phyloP scores from a whole-genome alignment of 2,888 invertebrate species.

The Mantis religiosa region DNA sequence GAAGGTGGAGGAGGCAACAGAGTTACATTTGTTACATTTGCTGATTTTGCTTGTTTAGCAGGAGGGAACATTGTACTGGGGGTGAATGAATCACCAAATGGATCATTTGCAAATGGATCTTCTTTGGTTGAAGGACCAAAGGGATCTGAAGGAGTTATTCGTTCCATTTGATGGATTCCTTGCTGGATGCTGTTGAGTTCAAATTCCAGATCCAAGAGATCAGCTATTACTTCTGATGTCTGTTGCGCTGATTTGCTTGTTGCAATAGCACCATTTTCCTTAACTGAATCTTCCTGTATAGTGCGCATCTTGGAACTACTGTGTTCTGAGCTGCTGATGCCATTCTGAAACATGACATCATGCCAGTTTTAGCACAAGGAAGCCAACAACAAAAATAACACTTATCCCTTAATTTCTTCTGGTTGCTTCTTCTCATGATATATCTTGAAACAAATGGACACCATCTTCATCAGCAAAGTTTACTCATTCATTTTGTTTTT shows the following conservation, averaged over 20 bases:
- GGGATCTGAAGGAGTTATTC: conserved; percentile 70
- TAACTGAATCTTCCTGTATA: conserved; percentile 26
- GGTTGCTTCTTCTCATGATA: neutral
- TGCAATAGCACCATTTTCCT: conserved; percentile 25
- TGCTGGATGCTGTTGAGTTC: conserved; percentile 81
- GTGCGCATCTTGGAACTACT: conserved; percentile 26
- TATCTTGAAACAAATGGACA: neutral
- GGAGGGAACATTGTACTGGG: conserved; percentile 27
- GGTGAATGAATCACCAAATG: conserved; percentile 73
- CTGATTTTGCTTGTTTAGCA: conserved; percentile 1
- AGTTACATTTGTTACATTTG: conserved; percentile 19
- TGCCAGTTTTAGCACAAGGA: neutral
- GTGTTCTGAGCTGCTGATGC: conserved; percentile 23
- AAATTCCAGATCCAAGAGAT: conserved; percentile 81
- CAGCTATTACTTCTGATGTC: conserved; percentile 56
- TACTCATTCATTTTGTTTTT: neutral
- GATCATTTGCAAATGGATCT: conserved; percentile 54
- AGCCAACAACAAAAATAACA: neutral
- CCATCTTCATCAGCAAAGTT: neutral
- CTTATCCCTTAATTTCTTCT: neutral
- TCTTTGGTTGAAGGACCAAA: conserved; percentile 52
- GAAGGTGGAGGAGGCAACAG: conserved; percentile 29
- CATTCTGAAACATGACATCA: conserved; percentile 20
- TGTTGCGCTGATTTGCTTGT: conserved; percentile 30
- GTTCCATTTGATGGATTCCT: conserved; percentile 84